Evolutionary conservation across 2,888 invertebrate genomes (phyloP).

Genomic region (Lasiommata megera): DNA sequence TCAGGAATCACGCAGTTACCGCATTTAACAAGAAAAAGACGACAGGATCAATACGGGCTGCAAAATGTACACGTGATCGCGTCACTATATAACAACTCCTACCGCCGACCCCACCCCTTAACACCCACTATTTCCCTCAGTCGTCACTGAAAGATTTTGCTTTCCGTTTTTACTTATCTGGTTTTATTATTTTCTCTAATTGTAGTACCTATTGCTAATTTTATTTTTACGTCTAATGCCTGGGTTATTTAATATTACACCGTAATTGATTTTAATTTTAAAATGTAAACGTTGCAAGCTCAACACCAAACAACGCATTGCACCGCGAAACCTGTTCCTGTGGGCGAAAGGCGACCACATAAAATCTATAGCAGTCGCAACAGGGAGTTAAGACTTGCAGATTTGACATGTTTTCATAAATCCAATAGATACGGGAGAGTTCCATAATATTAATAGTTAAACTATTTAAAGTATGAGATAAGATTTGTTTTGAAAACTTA

Average conservation of each 20-base stretch:
- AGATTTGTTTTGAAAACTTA: too few species aligned
- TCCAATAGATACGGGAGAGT: neutral
- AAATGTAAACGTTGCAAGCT: constrained; percentile 18
- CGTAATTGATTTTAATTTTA: neutral
- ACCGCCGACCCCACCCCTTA: constrained; percentile 66
- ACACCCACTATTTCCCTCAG: constrained; percentile 65
- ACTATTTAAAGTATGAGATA: too few species aligned
- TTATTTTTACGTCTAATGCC: too few species aligned
- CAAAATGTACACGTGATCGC: constrained; percentile 81
- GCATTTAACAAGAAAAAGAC: constrained; percentile 66
- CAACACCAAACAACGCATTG: constrained; percentile 29
- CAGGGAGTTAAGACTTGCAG: neutral
- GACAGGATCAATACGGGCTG: constrained; percentile 77
- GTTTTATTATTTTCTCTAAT: neutral
- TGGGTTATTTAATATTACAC: too few species aligned
- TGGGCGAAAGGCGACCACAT: constrained; percentile 51
- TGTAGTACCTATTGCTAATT: neutral
- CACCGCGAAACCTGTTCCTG: constrained; percentile 59
- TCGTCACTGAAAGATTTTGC: constrained; percentile 70
- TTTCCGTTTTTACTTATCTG: constrained; percentile 48
- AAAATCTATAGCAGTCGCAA: neutral
- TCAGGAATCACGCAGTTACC: constrained; percentile 50
- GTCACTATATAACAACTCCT: constrained; percentile 78
- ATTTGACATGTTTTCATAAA: neutral
- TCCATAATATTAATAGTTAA: too few species aligned